Evolutionary conservation across 2,888 invertebrate species (phyloP), one percentile per base, ranked within the genome.

Genomic region (Lasioglossum oenotherae): DNA sequence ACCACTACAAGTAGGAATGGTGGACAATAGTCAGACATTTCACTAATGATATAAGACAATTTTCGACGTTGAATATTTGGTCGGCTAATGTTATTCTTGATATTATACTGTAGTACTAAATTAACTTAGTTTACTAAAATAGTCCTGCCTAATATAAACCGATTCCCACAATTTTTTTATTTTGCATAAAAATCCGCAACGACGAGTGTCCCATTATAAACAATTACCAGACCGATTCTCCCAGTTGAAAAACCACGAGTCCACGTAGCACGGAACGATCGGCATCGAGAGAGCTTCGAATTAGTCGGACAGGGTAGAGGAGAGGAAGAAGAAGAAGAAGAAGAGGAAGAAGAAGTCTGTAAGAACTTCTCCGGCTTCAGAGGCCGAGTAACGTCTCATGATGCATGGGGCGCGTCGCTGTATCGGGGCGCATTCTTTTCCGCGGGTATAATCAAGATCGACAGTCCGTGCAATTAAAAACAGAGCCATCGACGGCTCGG

Each of bases 401-500:
- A 74, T 44, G 46, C 73, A 60, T 38, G 41, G 46, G 67, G 87
- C 87, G 69, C 89, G 78, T 77, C 83, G 88, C 88, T 84, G 88
- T 12, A 19, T 64, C 46, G 72, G 71, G 73, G 79, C 88, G 88
- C 89, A 85, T 89, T 90, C 86, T 88, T 89, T 81, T 67, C 78
- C 74, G 79, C 85, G 82, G 79, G 78, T 64, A 85, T 87, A 88
- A 90, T 90, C 90, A 86, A 88, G 90, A 90, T 90, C 88, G 90
- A 90, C 84, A 89, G 86, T 74, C 83, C 80, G 89, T 88, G 89
- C 89, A 90, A 89, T 90, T 90, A 88, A 90, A 90, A 90, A 88
- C 81, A 84, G 86, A 82, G 81, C 84, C 86, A 85, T 89, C 82
- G 88, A 83, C 79, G 81, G 82, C 86, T 85, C 85, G 88, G 84